phyloP scores from a whole-genome alignment of 2,113 vertebrate species.

The Dicerorhinus sumatrensis region DNA sequence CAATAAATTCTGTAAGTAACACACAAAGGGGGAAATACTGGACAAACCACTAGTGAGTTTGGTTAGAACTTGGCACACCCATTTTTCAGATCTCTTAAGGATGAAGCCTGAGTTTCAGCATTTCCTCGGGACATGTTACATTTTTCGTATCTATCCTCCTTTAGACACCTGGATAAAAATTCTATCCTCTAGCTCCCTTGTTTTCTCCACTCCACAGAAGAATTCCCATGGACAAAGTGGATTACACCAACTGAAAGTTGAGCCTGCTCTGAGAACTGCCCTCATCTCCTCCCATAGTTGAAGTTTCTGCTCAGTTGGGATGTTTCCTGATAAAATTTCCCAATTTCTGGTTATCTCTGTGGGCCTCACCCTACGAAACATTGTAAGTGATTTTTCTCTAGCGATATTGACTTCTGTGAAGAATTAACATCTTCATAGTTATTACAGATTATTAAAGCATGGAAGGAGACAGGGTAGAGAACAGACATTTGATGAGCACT shows the following conservation, averaged over 20 bases:
- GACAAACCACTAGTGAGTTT: accelerated
- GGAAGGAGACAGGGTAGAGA: background rate
- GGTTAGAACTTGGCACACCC: background rate
- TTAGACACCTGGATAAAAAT: background rate
- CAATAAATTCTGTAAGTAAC: background rate
- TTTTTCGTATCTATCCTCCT: background rate
- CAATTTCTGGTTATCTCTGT: background rate
- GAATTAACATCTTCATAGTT: background rate
- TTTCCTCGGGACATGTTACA: background rate
- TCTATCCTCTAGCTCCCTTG: accelerated
- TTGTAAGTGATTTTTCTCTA: background rate
- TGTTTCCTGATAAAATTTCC: background rate
- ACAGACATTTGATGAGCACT: background rate
- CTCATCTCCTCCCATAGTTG: background rate
- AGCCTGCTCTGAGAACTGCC: background rate
- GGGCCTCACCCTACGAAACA: background rate
- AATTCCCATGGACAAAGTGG: background rate
- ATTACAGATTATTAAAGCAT: background rate
- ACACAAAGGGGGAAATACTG: background rate
- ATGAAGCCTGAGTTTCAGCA: background rate
- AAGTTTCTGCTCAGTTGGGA: background rate
- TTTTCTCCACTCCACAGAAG: background rate
- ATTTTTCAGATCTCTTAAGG: background rate
- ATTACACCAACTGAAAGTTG: background rate
- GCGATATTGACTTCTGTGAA: background rate